Evolutionary conservation across 1,140 invertebrate species (phyloP), one percentile per base, ranked within the genome.

Genomic region (Papilio aristodemus): DNA sequence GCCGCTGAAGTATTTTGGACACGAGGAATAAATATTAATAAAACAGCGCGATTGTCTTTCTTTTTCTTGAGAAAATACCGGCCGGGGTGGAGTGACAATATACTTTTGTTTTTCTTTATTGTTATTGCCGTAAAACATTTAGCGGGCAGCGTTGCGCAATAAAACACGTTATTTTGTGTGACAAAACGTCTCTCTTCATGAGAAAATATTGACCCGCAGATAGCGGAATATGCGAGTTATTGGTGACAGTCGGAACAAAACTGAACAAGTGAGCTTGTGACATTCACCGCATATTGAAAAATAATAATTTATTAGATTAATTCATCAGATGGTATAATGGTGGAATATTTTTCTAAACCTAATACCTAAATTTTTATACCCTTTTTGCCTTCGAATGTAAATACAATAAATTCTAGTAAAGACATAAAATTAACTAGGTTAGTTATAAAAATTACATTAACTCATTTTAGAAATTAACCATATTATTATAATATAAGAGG

Each of bases 151-250:
- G 73, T 63, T 74, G 75, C 69, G 73, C 81, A 69, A 89, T 91
- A 91, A 91, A 91, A 91, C 85, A 89, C 80, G 79, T 85, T 89
- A 91, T 91, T 91, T 91, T 91, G 87, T 91, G 89, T 90, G 87
- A 91, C 87, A 89, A 89, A 91, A 87, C 77, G 89, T 89, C 89
- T 76, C 75, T 82, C 77, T 89, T 91, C 87, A 91, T 90, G 89
- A 91, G 85, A 90, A 91, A 89, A 84, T 90, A 91, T 90, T 85
- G 85, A 91, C 84, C 87, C 87, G 79, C 87, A 87, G 85, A 90
- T 89, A 87, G 87, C 86, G 86, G 81, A 82, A 86, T 86, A 87
- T 86, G 79, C 87, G 83, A 88, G 87, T 90, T 87, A 89, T 89
- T 87, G 82, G 79, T 76, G 76, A 79, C 69, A 76, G 58, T 77